Base-by-base conservation (phyloP, 2,113 vertebrate genomes). In the Arvicanthis niloticus region DNA sequence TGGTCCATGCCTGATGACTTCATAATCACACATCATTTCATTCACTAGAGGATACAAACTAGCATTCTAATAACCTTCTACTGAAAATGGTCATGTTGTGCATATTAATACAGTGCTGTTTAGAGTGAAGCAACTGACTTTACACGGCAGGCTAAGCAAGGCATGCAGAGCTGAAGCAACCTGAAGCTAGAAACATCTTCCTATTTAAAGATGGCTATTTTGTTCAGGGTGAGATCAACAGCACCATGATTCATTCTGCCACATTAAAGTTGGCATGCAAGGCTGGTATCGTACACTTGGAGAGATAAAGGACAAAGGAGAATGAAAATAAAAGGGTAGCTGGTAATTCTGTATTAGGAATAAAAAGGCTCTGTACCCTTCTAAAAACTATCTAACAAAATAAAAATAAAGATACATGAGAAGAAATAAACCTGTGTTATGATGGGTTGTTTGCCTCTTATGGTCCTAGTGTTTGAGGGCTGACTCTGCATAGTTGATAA, bases 1-100 rank as follows among this genome's bases (percentile, higher is more conserved):
- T 99, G 99, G 99, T 99, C 99, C 99, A 99, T 99, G 99, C 99
- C 99, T 99, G 99, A 99, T 99, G 99, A 99, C 99, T 99, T 99
- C 99, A 99, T 99, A 99, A 99, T 99, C 99, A 99, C 99, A 99
- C 99, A 99, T 99, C 99, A 99, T 99, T 99, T 99, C 99, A 99
- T 99, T 99, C 99, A 98, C 99, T 99, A 99, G 99, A 99, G 99
- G 99, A 99, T 99, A 99, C 98, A 98, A 99, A 99, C 99, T 99
- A 99, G 99, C 99, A 99, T 99, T 99, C 99, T 99, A 99, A 99
- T 99, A 99, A 99, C 99, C 97, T 98, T 99, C 99, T 98, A 97
- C 98, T 95, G 97, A 98, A 99, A 98, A 98, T 98, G 96, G 97
- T 98, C 99, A 99, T 98, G 98, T 99, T 98, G 99, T 99, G 98